These are phyloP conservation scores for Furcifer pardalis DNA, from an alignment of 2,797 vertebrate species.

Conservation along the genomic window DNA sequence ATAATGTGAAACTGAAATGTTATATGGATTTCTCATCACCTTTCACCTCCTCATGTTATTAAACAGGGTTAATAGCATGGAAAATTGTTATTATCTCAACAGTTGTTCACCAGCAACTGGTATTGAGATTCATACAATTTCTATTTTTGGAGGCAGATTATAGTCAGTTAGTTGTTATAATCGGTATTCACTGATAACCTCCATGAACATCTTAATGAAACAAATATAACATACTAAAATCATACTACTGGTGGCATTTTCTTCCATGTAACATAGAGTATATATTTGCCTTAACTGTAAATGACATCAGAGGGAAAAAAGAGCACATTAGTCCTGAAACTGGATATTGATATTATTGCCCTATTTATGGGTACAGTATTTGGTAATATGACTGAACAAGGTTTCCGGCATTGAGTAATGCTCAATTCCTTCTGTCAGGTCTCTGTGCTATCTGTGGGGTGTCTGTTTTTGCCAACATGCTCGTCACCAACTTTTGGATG, in stretches of 20 bases:
- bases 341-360: background rate
- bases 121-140: background rate
- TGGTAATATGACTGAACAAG: background rate
- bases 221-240: background rate
- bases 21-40: background rate
- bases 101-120: background rate
- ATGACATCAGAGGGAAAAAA: background rate
- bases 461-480: constrained; percentile 91
- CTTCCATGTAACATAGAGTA: background rate
- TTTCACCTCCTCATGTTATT: background rate
- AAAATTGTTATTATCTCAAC: too few species aligned
- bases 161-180: background rate
- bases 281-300: background rate
- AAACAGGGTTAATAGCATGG: background rate
- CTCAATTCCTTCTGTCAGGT: constrained; percentile 71
- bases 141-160: background rate
- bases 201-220: background rate
- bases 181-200: background rate
- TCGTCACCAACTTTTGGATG: constrained; percentile 91
- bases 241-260: background rate
- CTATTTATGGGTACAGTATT: background rate
- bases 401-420: background rate
- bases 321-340: background rate
- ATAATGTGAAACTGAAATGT: background rate
- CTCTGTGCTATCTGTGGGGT: constrained; percentile 89